Evolutionary conservation across 2,113 vertebrate genomes (phyloP), one percentile per base, ranked within the genome.

Genomic region (Muntiacus muntjak): DNA sequence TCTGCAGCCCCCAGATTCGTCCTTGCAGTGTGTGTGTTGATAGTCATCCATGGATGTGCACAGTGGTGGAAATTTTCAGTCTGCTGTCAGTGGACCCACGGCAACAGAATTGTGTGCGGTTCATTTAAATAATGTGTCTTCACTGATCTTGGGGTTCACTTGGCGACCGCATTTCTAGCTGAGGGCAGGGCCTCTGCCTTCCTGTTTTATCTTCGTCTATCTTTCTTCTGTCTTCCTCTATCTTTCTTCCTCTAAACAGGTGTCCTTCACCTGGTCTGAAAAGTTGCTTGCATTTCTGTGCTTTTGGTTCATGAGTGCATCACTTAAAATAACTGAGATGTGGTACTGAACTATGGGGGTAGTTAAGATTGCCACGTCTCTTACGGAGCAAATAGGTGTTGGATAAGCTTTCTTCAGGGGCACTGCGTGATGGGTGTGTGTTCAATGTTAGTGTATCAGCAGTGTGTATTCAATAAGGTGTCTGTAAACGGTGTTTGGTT

Each of bases 1-100:
- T 30, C 14, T 23, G 33, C 7, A 47, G 17, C 7, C 30, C 45
- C 26, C 43, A 21, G 1, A 5, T 14, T 9, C 7, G 1, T 14
- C 6, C 10, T 11, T 4, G 8, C 8, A 0, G 0, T 15, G 4
- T 15, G 36, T 30, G 4, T 15, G 36, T 30, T 11, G 2, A 1
- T 0, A 5, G 79, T 52, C 19, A 21, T n/a, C 40, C 6, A 1
- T 3, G 57, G 30, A 19, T 1, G 0, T 16, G 47, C 30, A 19
- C 1, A 1, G 11, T 2, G 50, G 4, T 2, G 2, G 50, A 12
- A 10, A 1, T 11, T 9, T 23, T 17, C 5, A 40, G 0, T 14
- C 1, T 1, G 13, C 0, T 9, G 1, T 67, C 33, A 0, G 62
- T 19, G 33, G 16, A 19, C 10, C n/a, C 67, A 23, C 19, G 40